These are phyloP conservation scores for Bhutanitis thaidina DNA, from an alignment of 2,888 invertebrate genomes.

Conservation along the genomic window DNA sequence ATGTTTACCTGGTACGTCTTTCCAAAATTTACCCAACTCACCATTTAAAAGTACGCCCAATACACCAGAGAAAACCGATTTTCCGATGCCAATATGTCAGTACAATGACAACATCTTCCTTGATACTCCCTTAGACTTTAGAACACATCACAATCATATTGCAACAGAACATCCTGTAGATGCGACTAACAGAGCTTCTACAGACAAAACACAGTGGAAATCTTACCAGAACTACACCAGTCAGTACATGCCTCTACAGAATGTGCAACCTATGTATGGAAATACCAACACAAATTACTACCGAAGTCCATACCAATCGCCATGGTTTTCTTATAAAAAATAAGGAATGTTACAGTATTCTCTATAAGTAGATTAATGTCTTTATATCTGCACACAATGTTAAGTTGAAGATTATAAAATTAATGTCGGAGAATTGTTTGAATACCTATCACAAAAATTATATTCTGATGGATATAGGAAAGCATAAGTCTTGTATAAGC, in stretches of 20 bases:
- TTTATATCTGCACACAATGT: constrained; percentile 3
- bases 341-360: constrained; percentile 26
- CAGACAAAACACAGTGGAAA: constrained; percentile 42
- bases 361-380: constrained; percentile 21
- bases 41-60: neutral
- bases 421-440: neutral
- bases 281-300: constrained; percentile 51
- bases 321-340: constrained; percentile 60
- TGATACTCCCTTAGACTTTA: constrained; percentile 51
- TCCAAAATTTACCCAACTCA: too few species aligned
- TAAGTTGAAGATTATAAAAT: neutral
- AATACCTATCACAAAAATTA: constrained; percentile 6
- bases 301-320: constrained; percentile 59
- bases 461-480: constrained; percentile 1
- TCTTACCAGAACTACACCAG: constrained; percentile 37
- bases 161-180: neutral
- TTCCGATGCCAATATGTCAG: constrained; percentile 54
- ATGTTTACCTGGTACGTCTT: too few species aligned
- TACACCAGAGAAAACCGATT: constrained; percentile 31
- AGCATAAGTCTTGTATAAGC: neutral
- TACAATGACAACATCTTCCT: constrained; percentile 67
- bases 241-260: constrained; percentile 28
- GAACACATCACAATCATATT: constrained; percentile 33
- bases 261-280: constrained; percentile 39
- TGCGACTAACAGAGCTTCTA: neutral